A percentile compares a stretch with the other conserved stretches of the same genome.
These are phyloP conservation scores for Apotomis turbidana DNA, from an alignment of 2,888 invertebrate species.

Conservation along the genomic window DNA sequence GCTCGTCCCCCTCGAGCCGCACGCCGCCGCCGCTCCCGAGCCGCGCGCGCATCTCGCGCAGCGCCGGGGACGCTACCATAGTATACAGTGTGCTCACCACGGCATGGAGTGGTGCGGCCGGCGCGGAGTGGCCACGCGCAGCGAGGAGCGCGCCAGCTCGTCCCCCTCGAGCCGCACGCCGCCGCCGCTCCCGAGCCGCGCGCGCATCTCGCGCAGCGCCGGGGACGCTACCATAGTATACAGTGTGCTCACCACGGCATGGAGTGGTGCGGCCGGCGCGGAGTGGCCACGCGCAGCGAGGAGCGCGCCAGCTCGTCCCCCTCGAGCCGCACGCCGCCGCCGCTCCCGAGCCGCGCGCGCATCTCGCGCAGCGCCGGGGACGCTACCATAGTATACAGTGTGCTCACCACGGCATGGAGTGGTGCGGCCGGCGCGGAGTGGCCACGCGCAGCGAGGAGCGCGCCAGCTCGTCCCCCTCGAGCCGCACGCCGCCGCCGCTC, in stretches of 20 bases:
- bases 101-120: conserved; percentile 77
- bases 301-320: conserved; percentile 88
- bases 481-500: conserved; percentile 83
- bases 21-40: conserved; percentile 86
- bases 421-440: conserved; percentile 85
- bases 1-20: conserved; percentile 87
- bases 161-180: conserved; percentile 84
- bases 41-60: conserved; percentile 85
- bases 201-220: conserved; percentile 85
- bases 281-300: conserved; percentile 88
- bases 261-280: conserved; percentile 79
- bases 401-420: conserved; percentile 63
- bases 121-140: conserved; percentile 87
- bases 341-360: conserved; percentile 86
- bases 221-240: conserved; percentile 64
- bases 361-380: conserved; percentile 86
- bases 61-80: too few species aligned
- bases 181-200: conserved; percentile 87
- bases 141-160: conserved; percentile 88
- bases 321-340: conserved; percentile 84
- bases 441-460: conserved; percentile 89
- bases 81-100: conserved; percentile 52
- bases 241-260: conserved; percentile 60
- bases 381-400: conserved; percentile 42
- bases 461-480: conserved; percentile 88